phyloP scores from a whole-genome alignment of 2,797 vertebrate genomes.

The Scyliorhinus canicula region DNA sequence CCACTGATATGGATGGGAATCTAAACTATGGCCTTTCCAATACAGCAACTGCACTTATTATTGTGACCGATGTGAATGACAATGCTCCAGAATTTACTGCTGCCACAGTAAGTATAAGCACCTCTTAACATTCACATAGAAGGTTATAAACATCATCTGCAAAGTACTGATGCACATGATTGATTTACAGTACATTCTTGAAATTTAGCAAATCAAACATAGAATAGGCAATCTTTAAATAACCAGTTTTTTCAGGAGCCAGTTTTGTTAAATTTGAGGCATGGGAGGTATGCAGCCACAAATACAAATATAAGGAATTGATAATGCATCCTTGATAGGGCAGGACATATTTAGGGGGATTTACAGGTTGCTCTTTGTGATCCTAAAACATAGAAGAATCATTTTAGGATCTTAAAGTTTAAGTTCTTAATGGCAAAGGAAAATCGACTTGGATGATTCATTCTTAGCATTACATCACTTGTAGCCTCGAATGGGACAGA shows the following conservation, averaged over 20 bases:
- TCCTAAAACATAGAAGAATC: background rate
- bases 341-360: background rate
- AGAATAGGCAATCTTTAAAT: background rate
- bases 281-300: background rate
- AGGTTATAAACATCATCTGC: background rate
- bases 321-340: background rate
- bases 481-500: background rate
- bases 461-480: background rate
- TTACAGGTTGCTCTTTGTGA: background rate
- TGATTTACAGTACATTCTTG: background rate
- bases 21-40: slow-evolving; percentile 89
- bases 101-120: slow-evolving; percentile 71
- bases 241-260: too few species aligned
- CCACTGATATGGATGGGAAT: slow-evolving; percentile 93
- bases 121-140: background rate
- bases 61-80: slow-evolving; percentile 86
- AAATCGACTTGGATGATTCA: background rate
- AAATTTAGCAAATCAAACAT: background rate
- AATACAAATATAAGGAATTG: background rate
- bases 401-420: background rate
- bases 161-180: background rate
- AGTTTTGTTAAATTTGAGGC: background rate
- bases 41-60: slow-evolving; percentile 87
- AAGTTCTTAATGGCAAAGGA: background rate
- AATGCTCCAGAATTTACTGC: slow-evolving; percentile 85